Percentiles rank a stretch among this genome's conserved stretches.
Conservation (phyloP, 2,113 vertebrate species). For the Cyanoramphus novaezelandiae region DNA sequence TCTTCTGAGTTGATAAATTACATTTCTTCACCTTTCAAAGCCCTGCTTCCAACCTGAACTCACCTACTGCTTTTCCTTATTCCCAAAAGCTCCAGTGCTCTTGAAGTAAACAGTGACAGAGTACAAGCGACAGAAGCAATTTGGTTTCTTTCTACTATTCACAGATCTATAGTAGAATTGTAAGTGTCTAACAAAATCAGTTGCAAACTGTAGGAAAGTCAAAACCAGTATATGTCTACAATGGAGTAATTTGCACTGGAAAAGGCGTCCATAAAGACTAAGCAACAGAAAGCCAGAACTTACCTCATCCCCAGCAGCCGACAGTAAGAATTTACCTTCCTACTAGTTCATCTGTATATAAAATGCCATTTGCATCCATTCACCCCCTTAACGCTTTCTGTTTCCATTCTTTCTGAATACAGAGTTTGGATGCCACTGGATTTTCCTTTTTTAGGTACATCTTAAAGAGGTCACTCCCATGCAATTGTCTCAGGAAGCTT, state of each 20-base stretch:
- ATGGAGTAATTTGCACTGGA: background rate
- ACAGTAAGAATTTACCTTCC: conserved; percentile 10
- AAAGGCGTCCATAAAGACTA: background rate
- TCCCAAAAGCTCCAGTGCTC: background rate
- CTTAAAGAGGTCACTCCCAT: background rate
- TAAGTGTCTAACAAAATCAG: background rate
- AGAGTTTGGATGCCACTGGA: background rate
- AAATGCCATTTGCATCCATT: background rate
- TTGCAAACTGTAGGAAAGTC: background rate
- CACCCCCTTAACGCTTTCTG: background rate
- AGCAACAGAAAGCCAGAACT: background rate
- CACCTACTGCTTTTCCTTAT: background rate
- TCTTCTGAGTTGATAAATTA: background rate
- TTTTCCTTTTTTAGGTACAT: background rate
- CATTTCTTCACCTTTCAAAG: background rate
- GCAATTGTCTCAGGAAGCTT: background rate
- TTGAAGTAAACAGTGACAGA: background rate
- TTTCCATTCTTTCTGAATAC: background rate
- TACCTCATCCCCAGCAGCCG: background rate
- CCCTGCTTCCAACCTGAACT: background rate
- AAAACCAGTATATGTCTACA: background rate
- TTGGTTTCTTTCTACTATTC: background rate
- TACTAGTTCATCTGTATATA: background rate
- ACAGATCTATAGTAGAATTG: background rate
- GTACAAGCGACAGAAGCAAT: background rate